Base-by-base conservation (phyloP, 2,797 vertebrate species). In the Ctenosaura bakeri region DNA sequence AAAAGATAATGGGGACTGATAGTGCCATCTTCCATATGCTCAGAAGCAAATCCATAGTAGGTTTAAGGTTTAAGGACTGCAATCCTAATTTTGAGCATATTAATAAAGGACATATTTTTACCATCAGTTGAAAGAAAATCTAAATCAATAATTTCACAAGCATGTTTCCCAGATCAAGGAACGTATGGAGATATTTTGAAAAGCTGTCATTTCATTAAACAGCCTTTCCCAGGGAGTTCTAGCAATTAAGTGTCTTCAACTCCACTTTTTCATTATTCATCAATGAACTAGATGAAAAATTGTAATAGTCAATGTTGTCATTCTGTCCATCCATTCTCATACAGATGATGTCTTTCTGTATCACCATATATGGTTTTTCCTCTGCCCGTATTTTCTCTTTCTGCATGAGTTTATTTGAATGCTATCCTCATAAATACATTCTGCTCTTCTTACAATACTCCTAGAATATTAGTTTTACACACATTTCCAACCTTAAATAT, bases 211-310 rank as follows among this genome's bases (percentile, higher is more conserved):
- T 46, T 46, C 66, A 81, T 38, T 62, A 54, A 82, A 73, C 12
- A 86, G 56, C 38, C 13, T 82, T 64, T 90, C 29, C 22, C 69
- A 64, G 71, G 12, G 22, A 90, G 66, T 66, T 54, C 42, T 76
- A 83, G 56, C 71, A 74, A 83, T 90, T 76, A 83, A 77, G 56
- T 24, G 66, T 83, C 38, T 73, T 52, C 82, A 82, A 77, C 54
- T 69, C 18, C 71, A 90, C 46, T 76, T 73, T 76, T 87, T 77
- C 46, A 76, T 87, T 90, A 87, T 83, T 86, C 56, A 66, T 76
- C 64, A 74, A 76, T 64, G 79, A 87, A 86, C 32, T 69, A 32
- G 42, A 20, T 81, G 24, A 50, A 83, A 90, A 85, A 71, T 56
- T 77, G 54, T 86, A 46, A 29, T 22, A 77, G 32, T 76, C 76